Evolutionary conservation across 35 echinoderm and acorn worm species (phyloP).

Genomic region (Acanthaster planci): DNA sequence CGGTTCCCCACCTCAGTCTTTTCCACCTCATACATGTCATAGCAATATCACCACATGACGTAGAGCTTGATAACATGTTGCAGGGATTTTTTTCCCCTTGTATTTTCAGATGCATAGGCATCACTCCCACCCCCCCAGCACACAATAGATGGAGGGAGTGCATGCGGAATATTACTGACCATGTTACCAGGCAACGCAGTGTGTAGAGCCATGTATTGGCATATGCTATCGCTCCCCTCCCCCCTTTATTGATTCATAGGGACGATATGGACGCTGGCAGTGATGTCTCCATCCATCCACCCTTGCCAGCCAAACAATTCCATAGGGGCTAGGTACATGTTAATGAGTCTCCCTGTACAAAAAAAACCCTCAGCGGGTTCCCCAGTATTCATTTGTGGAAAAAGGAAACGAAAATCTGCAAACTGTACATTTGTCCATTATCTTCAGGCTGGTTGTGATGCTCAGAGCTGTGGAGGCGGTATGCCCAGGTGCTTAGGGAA

Average conservation of each 20-base stretch:
- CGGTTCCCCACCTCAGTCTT: too few species aligned
- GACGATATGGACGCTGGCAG: not conserved
- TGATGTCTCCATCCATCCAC: not conserved
- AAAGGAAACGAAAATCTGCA: too few species aligned
- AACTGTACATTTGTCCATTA: too few species aligned
- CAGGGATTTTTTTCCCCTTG: too few species aligned
- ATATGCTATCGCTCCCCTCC: not conserved
- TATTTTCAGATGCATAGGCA: too few species aligned
- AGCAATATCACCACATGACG: too few species aligned
- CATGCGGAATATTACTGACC: not conserved
- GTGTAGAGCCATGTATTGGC: not conserved
- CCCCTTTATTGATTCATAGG: conserved; percentile 6
- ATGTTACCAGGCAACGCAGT: conserved; percentile 6
- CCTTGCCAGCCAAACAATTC: not conserved
- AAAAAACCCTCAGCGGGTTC: not conserved
- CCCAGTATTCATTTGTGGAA: not conserved
- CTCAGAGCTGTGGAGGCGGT: too few species aligned
- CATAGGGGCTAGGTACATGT: not conserved
- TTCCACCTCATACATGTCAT: too few species aligned
- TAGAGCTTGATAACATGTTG: too few species aligned
- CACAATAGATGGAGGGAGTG: not conserved
- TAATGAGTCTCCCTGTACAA: too few species aligned
- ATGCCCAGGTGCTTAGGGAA: too few species aligned
- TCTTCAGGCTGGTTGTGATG: too few species aligned
- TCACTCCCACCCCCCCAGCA: not conserved